Percentiles rank a stretch among this genome's conserved stretches.
Conservation (phyloP, 2,113 vertebrate genomes). For the Platichthys stellatus region DNA sequence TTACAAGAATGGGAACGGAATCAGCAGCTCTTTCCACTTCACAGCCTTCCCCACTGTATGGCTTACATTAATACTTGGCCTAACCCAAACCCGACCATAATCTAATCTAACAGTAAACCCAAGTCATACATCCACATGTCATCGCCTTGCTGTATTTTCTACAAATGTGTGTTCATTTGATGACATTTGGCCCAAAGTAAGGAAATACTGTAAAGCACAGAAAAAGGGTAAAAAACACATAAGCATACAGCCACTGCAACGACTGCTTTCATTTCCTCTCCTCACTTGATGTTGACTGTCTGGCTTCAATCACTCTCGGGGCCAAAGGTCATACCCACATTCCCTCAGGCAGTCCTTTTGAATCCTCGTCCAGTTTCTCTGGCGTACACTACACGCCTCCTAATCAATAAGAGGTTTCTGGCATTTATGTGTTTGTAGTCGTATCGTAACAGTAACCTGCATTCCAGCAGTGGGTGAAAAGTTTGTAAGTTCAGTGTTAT, state of each 20-base stretch:
- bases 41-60: neutral
- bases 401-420: conserved; percentile 16
- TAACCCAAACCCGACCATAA: neutral
- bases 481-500: conserved; percentile 22
- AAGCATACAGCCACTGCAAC: conserved; percentile 5
- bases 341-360: conserved; percentile 28
- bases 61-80: neutral
- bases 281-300: neutral
- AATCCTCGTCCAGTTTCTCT: neutral
- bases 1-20: no score
- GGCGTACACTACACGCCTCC: conserved; percentile 1
- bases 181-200: conserved; percentile 22
- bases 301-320: conserved; percentile 5
- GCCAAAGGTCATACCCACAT: conserved; percentile 43
- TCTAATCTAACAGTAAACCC: neutral
- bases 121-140: neutral
- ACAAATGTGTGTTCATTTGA: neutral
- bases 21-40: neutral
- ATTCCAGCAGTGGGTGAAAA: conserved; percentile 25
- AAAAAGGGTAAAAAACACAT: neutral
- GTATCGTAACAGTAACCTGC: neutral
- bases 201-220: conserved; percentile 22
- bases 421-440: conserved; percentile 9
- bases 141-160: conserved; percentile 9
- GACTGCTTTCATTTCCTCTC: conserved; percentile 26